Base-by-base conservation (phyloP, 2,797 vertebrate genomes). In the Eulemur albifrons region DNA sequence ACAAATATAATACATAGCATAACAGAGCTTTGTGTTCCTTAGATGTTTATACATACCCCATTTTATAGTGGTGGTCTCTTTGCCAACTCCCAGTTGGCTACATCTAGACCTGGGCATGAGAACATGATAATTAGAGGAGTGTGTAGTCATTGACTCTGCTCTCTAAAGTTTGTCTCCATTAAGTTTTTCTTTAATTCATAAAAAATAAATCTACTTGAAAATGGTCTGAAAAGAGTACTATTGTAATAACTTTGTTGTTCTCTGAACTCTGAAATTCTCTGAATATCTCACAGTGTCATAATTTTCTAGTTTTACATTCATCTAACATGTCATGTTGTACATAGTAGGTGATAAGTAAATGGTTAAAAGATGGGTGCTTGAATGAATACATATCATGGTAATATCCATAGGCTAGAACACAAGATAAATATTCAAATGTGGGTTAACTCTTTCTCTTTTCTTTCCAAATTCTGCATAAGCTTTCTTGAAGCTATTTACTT, bases 401-500 rank as follows among this genome's bases (percentile, higher is more conserved):
- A 80, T 72, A 94, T 61, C 17, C 30, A 40, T 86, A 85, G 9
- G 15, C 25, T 52, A 83, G 54, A 50, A 5, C 13, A 75, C 43
- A n/a, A 89, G 35, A 70, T 80, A 95, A 67, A 84, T 59, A 52
- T 43, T 80, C 75, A n/a, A 48, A 8, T 15, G 25, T 72, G 63
- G 4, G 21, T 63, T 73, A 32, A 38, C 32, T 2, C 90, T 87
- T 67, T 61, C 23, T 45, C 10, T 45, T 27, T 86, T 90, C 38
- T 77, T 85, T 73, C 32, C 17, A 40, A 0, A 5, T 2, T 89
- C 27, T 54, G 21, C n/a, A 7, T 11, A 48, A 38, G 14, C 27
- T 77, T 91, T 70, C 27, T 81, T 76, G 6, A 73, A 83, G 20
- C 23, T 59, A 54, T 10, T 23, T 89, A 86, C 63, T 93, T 93